A percentile compares a stretch with the other conserved stretches of the same genome.
Evolutionary conservation across 2,797 vertebrate genomes (phyloP).

Genomic region (Kryptopterus vitreolus): DNA sequence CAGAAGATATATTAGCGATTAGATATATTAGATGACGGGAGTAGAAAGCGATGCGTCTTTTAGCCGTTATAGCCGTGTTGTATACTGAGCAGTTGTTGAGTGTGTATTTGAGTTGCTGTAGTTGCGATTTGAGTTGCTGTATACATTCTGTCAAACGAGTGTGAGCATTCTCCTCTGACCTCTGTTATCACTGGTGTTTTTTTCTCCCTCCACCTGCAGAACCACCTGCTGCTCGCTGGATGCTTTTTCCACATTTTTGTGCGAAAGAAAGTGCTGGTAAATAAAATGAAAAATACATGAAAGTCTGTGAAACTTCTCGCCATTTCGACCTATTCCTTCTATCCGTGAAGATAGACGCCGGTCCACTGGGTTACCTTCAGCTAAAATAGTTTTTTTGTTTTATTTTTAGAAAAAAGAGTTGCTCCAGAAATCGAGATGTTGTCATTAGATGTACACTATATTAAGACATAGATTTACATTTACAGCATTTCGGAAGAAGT

Average conservation of each 20-base stretch:
- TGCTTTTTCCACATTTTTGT: background rate
- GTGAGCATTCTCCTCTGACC: background rate
- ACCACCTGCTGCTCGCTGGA: background rate
- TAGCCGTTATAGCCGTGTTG: background rate
- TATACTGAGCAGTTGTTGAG: background rate
- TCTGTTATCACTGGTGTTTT: background rate
- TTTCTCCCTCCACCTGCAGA: background rate
- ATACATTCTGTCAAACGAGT: background rate
- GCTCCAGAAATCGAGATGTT: background rate
- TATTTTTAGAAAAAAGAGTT: background rate
- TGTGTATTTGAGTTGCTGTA: background rate
- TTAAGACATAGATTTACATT: too few species aligned
- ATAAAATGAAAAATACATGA: background rate
- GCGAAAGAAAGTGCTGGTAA: background rate
- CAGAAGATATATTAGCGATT: too few species aligned
- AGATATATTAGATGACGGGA: background rate
- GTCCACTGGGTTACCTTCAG: background rate
- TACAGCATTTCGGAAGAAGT: too few species aligned
- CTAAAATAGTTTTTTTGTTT: too few species aligned
- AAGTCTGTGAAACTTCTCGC: background rate
- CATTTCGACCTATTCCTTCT: too few species aligned
- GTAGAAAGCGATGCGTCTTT: background rate
- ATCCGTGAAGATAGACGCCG: background rate
- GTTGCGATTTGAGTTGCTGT: background rate
- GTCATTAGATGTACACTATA: too few species aligned